phyloP scores from a whole-genome alignment of 2,888 invertebrate species.

The Mongoloraphidia duomilia region DNA sequence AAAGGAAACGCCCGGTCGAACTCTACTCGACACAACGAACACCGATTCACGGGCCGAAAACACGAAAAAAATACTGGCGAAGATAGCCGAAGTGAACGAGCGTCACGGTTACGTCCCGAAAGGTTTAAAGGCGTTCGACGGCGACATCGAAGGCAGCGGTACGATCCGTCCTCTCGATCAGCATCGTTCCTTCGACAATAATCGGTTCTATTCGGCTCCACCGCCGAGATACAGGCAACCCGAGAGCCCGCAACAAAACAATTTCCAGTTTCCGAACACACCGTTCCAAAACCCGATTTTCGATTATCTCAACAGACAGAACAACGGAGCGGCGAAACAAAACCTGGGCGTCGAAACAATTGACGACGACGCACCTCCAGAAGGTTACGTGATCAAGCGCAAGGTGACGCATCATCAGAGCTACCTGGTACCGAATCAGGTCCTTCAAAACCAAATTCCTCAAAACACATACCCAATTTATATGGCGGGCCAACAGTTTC shows the following conservation, averaged over 20 bases:
- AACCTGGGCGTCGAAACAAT: constrained; percentile 6
- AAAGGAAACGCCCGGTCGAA: constrained; percentile 12
- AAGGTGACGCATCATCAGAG: constrained; percentile 28
- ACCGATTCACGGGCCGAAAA: constrained; percentile 14
- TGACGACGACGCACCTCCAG: constrained; percentile 19
- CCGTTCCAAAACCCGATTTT: constrained; percentile 24
- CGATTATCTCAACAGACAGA: constrained; percentile 21
- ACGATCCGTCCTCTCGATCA: background rate
- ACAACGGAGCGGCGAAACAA: constrained; percentile 8
- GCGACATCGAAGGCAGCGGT: background rate
- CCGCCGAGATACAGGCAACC: background rate
- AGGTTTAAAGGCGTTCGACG: constrained; percentile 1
- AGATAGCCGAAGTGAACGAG: constrained; percentile 39
- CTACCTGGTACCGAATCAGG: constrained; percentile 18
- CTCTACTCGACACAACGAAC: constrained; percentile 1
- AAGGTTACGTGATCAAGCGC: constrained; percentile 23
- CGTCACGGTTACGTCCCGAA: constrained; percentile 26
- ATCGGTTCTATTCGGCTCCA: background rate
- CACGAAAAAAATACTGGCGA: constrained; percentile 35
- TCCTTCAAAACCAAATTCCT: background rate
- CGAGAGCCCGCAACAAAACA: constrained; percentile 2
- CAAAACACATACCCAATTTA: constrained; percentile 3
- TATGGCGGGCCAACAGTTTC: constrained; percentile 10
- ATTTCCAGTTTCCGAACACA: constrained; percentile 19
- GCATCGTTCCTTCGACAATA: background rate